Evolutionary conservation across 2,888 invertebrate species (phyloP), one percentile per base, ranked within the genome.

Genomic region (Cantharis flavilabris): DNA sequence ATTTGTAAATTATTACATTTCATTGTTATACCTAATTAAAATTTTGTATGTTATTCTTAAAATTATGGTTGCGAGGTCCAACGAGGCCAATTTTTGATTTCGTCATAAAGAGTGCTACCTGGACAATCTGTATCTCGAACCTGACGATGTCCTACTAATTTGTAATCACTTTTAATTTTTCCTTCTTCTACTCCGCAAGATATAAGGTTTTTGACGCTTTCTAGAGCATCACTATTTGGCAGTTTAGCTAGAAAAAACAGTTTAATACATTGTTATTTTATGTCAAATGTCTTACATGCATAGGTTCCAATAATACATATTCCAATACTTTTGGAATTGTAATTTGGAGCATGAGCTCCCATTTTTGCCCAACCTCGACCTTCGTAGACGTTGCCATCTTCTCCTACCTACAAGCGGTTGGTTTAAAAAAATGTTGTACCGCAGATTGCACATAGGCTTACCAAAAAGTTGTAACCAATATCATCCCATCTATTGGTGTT

Each of bases 351-450:
- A 79, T 92, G 92, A 0, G 92, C 90, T 0, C 92, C 92, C 4
- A 89, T 88, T 67, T 89, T 89, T 3, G 89, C 87, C 92, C 92
- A 93, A 1, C 92, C 92, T 1, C 88, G 84, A 2, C 92, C 93
- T 85, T 92, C 92, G 81, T 92, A 93, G 3, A 93, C 88, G 26
- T 90, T 88, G 9, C 92, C 92, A 82, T 92, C 92, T 26, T 91
- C 91, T 4, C 92, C 92, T 62, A 93, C 88, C 63, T 92, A 82
- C 7, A 49, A 49, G n/a, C 9, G 4, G n/a, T 2, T n/a, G n/a
- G 2, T 49, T 49, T 9, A 49, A n/a, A 5, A 49, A 7, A 2
- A n/a, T 49, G 0, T 49, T 49, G 0, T n/a, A 5, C 9, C 9
- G 0, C 4, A 49, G 0, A 49, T 49, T 49, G n/a, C n/a, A n/a